These are phyloP conservation scores for Ctena decussata DNA, from an alignment of 2,888 invertebrate genomes.

Conservation along the genomic window DNA sequence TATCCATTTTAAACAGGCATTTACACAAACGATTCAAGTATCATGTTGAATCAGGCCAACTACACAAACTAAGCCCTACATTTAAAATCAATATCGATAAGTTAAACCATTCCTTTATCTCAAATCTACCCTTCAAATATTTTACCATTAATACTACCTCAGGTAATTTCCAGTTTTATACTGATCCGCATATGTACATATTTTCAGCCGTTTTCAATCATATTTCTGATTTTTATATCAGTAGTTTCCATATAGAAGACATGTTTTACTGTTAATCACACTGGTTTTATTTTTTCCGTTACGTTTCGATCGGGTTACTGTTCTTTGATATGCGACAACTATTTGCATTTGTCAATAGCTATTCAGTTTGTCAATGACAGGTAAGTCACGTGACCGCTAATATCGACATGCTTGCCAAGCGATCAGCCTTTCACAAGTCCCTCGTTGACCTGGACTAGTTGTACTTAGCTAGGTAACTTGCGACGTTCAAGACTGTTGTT, in stretches of 20 bases:
- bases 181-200: not conserved
- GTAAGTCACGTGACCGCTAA: constrained; percentile 19
- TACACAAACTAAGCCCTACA: constrained; percentile 10
- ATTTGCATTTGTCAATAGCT: constrained; percentile 22
- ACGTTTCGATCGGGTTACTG: constrained; percentile 21
- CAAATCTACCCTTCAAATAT: not conserved
- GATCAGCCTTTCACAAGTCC: constrained; percentile 13
- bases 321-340: constrained; percentile 25
- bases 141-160: not conserved
- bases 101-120: constrained; percentile 6
- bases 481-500: not conserved
- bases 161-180: not conserved
- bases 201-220: constrained; percentile 4
- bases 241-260: not conserved
- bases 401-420: constrained; percentile 25
- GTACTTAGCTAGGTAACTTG: constrained; percentile 5
- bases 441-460: not conserved
- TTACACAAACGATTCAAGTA: not conserved
- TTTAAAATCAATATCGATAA: constrained; percentile 7
- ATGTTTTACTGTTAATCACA: constrained; percentile 28
- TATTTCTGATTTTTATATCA: not conserved
- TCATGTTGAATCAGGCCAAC: constrained; percentile 4
- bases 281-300: constrained; percentile 6
- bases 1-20: not conserved
- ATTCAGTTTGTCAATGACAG: constrained; percentile 21